Base-by-base conservation (phyloP, 2,113 vertebrate genomes). In the Dasypus novemcinctus region DNA sequence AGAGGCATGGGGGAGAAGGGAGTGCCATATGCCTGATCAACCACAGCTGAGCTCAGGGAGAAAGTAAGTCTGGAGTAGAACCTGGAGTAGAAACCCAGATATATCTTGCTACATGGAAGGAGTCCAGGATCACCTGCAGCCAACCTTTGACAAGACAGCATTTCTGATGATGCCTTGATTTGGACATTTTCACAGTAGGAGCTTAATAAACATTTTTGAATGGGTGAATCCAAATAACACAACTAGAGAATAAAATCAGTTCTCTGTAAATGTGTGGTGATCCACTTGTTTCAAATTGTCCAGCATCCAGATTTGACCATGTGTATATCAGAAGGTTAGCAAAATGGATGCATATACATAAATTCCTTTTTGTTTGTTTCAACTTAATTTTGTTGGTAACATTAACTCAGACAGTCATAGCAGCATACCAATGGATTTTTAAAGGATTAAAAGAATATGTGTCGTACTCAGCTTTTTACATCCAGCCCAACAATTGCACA, bases 361-460 rank as follows among this genome's bases (percentile, higher is more conserved):
- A 23, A 49, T 10, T 29, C 15, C 14, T 1, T n/a, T n/a, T n/a
- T n/a, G n/a, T n/a, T n/a, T n/a, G n/a, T n/a, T n/a, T n/a, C n/a
- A n/a, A n/a, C n/a, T n/a, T 96, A 38, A 13, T 94, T 97, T 94
- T 90, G 88, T 95, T 84, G 87, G 96, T 94, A 93, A 59, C 71
- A 71, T 81, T 69, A 95, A 38, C 93, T 97, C 94, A 96, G 63
- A 97, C 25, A 25, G 91, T 95, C 84, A 38, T 96, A 98, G 90
- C 92, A 87, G 81, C 95, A 95, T 95, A 95, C 93, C 97, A 97
- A 97, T 90, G 54, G 76, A 75, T 94, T 98, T 97, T 96, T 95
- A 97, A 71, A 38, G 38, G 18, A 59, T 71, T 71, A n/a, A 87
- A 82, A 94, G 57, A 4, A 75, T 7, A 15, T n/a, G 7, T 78